A percentile compares a stretch with the other conserved stretches of the same genome.
phyloP scores from a whole-genome alignment of 2,888 invertebrate genomes.

The Pristionchus maxplancki region DNA sequence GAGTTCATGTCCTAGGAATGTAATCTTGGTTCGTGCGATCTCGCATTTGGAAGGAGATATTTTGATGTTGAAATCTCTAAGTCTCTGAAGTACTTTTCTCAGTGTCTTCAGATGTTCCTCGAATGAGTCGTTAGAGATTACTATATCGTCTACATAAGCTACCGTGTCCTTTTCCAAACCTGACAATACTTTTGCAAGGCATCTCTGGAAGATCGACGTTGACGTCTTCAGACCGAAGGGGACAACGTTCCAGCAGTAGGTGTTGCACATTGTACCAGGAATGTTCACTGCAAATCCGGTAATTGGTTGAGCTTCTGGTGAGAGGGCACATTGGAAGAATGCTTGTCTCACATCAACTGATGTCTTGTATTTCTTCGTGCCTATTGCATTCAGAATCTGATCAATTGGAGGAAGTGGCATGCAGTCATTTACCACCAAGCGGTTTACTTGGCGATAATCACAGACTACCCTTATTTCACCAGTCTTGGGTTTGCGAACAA shows the following conservation, averaged over 20 bases:
- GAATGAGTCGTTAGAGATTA: too few relatives aligned
- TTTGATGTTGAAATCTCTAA: too few relatives aligned
- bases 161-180: too few relatives aligned
- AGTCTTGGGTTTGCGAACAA: not conserved
- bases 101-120: too few relatives aligned
- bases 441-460: not conserved
- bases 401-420: not conserved
- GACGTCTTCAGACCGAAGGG: not conserved
- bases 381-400: not conserved
- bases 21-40: too few relatives aligned
- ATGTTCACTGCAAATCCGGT: not conserved
- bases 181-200: too few relatives aligned
- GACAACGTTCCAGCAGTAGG: too few relatives aligned
- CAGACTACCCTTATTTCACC: not conserved
- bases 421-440: not conserved
- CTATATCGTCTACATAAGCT: too few relatives aligned
- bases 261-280: not conserved
- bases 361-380: not conserved
- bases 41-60: too few relatives aligned
- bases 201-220: not conserved
- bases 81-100: too few relatives aligned
- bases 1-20: too few relatives aligned
- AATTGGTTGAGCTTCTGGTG: not conserved
- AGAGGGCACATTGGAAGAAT: too few relatives aligned
- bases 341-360: not conserved